Percentiles rank a stretch among this genome's conserved stretches.
Conservation (phyloP, 2,888 invertebrate species). For the Hymenopus coronatus region DNA sequence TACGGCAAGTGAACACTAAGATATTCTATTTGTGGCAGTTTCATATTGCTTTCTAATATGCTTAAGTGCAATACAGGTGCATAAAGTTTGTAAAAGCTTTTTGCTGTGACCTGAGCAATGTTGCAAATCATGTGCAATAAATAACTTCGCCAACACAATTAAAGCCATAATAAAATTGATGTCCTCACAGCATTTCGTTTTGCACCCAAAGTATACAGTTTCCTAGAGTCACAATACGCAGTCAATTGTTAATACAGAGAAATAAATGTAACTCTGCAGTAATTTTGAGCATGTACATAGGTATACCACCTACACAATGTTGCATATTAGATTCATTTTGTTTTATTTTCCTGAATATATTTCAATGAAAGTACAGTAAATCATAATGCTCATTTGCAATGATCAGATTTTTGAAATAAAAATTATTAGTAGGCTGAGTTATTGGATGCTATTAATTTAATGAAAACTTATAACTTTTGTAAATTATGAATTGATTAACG, state of each 20-base stretch:
- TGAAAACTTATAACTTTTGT: too few species aligned
- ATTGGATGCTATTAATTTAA: too few species aligned
- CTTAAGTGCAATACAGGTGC: neutral
- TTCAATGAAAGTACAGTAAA: neutral
- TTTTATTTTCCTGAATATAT: too few species aligned
- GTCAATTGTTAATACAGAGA: neutral
- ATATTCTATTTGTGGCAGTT: neutral
- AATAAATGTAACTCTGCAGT: too few species aligned
- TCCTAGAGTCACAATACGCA: neutral
- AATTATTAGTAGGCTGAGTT: too few species aligned
- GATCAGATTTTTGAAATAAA: too few species aligned
- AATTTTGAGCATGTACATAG: too few species aligned
- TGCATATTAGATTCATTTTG: neutral
- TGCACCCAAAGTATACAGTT: conserved; percentile 1
- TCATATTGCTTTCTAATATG: neutral
- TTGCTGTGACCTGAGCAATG: neutral
- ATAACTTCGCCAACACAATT: neutral
- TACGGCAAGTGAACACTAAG: neutral
- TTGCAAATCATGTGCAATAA: neutral
- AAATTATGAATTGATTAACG: too few species aligned
- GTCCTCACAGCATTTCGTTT: neutral
- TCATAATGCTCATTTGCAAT: neutral
- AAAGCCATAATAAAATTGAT: conserved; percentile 1
- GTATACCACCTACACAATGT: neutral
- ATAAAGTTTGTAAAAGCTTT: neutral